These are phyloP conservation scores for Phylloscopus whistleri DNA, from an alignment of 2,113 vertebrate genomes.

Conservation along the genomic window DNA sequence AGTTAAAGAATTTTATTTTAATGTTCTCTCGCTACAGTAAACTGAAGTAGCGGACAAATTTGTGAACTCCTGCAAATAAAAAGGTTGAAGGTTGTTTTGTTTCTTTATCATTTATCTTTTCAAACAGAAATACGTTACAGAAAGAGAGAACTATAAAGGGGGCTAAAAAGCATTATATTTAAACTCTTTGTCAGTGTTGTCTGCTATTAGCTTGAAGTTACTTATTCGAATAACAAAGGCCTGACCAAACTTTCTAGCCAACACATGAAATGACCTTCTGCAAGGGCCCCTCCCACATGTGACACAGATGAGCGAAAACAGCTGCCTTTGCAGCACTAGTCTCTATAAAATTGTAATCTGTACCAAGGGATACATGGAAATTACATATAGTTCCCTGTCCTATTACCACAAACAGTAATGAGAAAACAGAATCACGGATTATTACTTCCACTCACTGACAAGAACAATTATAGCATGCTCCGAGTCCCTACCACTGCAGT, in stretches of 20 bases:
- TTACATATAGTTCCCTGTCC: conserved; percentile 18
- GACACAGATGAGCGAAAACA: neutral
- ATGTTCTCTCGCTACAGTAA: neutral
- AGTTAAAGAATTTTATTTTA: neutral
- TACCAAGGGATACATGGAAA: conserved; percentile 46
- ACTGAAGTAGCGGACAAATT: neutral
- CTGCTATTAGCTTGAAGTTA: neutral
- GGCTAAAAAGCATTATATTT: neutral
- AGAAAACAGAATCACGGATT: conserved; percentile 22
- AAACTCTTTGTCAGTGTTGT: neutral
- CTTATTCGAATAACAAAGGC: conserved; percentile 1
- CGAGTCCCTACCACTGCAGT: neutral
- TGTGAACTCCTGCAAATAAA: neutral
- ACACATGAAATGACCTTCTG: neutral
- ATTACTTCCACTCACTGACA: conserved; percentile 19
- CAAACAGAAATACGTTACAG: neutral
- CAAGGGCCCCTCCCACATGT: neutral
- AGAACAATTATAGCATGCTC: neutral
- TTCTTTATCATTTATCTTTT: neutral
- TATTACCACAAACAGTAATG: conserved; percentile 42
- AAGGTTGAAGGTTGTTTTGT: neutral
- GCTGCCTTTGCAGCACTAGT: conserved; percentile 19
- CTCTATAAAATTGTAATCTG: neutral
- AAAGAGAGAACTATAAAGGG: neutral
- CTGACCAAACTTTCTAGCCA: neutral